Conservation (phyloP, 2,797 vertebrate genomes). For the Mormyrops attenuatus region DNA sequence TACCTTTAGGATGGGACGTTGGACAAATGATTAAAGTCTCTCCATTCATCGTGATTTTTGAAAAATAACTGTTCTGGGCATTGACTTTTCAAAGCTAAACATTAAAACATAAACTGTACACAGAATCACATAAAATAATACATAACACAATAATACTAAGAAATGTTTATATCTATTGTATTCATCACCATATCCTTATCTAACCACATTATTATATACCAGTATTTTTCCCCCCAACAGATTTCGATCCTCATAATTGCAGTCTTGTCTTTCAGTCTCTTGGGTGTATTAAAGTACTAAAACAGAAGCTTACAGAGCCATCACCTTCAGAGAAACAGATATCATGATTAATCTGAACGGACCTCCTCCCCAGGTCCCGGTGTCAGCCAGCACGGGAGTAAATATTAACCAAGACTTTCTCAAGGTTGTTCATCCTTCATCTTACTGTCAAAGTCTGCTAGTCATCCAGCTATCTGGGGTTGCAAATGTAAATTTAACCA, state of each 20-base stretch:
- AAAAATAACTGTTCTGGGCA: too few relatives aligned
- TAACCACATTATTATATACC: not conserved
- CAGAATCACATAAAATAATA: too few relatives aligned
- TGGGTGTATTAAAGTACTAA: not conserved
- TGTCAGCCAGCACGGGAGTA: not conserved
- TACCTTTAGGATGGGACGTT: not conserved
- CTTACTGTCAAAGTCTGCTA: not conserved
- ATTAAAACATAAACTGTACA: too few relatives aligned
- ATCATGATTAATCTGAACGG: not conserved
- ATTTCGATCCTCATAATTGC: not conserved
- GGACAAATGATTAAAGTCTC: not conserved
- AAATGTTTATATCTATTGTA: not conserved
- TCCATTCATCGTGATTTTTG: not conserved
- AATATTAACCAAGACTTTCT: constrained; percentile 1
- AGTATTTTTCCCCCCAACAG: not conserved
- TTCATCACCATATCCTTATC: not conserved
- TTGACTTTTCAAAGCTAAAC: too few relatives aligned
- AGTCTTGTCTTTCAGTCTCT: not conserved
- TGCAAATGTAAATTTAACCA: not conserved
- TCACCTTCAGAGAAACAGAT: not conserved
- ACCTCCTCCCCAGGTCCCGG: not conserved
- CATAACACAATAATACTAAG: not conserved
- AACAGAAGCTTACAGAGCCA: not conserved
- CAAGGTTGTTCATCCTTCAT: not conserved
- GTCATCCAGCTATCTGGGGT: not conserved